Base-by-base conservation (phyloP, 2,888 invertebrate genomes). In the Allacma fusca region DNA sequence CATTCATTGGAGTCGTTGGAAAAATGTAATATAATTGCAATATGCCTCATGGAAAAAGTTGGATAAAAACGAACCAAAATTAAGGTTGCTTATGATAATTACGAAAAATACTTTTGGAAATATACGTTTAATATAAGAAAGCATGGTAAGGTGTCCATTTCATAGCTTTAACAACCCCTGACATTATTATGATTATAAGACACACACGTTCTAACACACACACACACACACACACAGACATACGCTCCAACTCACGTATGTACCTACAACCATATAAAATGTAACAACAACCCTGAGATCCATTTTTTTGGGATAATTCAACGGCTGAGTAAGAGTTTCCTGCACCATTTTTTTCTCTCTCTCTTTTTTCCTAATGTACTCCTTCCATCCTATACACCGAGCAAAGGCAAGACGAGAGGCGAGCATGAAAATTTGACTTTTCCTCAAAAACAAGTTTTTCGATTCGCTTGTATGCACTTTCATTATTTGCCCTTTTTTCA, bases 391-490 rank as follows among this genome's bases (percentile, higher is more conserved):
- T 4, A 76, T 23, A 59, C 74, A 65, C 34, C 71, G 77, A 77
- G 72, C 71, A 44, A 68, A 69, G 40, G 40, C 23, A 16, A 13
- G 75, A 79, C 79, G n/a, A 62, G 24, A 16, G n/a, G n/a, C n/a
- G 62, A 62, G 62, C 62, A 62, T 62, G 62, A 80, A 82, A 82
- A 82, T 82, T 82, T 80, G 82, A 82, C 80, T 82, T 82, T 80
- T 82, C 82, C 82, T 82, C 80, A 59, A 79, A 81, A 82, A 82
- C 80, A 79, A 69, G 80, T 80, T 82, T 81, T 78, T 73, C 79
- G 74, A 74, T 79, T 77, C 78, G 79, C 79, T 80, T 79, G 74
- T 78, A 79, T 76, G 75, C 76, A 73, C 73, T 74, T 77, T 74
- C 70, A 77, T 70, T 69, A 62, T 62, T 62, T 34, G 34, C 34